These are phyloP conservation scores for Brachystomella parvula DNA, from an alignment of 1,140 invertebrate species.

Conservation along the genomic window DNA sequence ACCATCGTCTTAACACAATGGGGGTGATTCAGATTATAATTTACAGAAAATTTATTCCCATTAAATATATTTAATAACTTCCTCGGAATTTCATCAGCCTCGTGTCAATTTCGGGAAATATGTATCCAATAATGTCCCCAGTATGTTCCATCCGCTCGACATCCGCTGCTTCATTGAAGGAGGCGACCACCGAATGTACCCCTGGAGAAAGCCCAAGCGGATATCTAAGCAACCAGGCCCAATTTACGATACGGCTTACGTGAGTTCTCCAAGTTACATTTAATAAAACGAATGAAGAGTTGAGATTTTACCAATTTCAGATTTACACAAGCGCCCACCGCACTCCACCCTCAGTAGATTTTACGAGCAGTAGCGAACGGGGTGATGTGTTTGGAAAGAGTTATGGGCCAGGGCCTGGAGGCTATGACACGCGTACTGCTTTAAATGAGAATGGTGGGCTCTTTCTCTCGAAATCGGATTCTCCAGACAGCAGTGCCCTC, in stretches of 20 bases:
- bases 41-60: background rate
- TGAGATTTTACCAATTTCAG: background rate
- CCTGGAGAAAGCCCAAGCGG: constrained; percentile 21
- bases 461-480: constrained; percentile 20
- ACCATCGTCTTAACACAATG: background rate
- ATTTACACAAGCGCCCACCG: constrained; percentile 21
- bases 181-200: constrained; percentile 29
- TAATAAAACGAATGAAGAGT: background rate
- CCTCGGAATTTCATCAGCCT: constrained; percentile 13
- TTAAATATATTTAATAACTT: background rate
- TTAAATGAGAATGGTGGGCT: constrained; percentile 18
- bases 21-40: background rate
- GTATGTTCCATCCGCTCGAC: constrained; percentile 29
- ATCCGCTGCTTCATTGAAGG: constrained; percentile 27
- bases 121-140: constrained; percentile 25
- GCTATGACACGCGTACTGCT: constrained; percentile 13
- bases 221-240: constrained; percentile 19
- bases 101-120: constrained; percentile 22
- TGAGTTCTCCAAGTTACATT: background rate
- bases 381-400: constrained; percentile 1
- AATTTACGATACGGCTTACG: constrained; percentile 26
- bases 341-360: background rate
- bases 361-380: background rate
- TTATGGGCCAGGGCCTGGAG: constrained; percentile 26
- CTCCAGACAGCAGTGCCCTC: constrained; percentile 10